Evolutionary conservation across 2,888 invertebrate genomes (phyloP).

Genomic region (Rotaria sp.): DNA sequence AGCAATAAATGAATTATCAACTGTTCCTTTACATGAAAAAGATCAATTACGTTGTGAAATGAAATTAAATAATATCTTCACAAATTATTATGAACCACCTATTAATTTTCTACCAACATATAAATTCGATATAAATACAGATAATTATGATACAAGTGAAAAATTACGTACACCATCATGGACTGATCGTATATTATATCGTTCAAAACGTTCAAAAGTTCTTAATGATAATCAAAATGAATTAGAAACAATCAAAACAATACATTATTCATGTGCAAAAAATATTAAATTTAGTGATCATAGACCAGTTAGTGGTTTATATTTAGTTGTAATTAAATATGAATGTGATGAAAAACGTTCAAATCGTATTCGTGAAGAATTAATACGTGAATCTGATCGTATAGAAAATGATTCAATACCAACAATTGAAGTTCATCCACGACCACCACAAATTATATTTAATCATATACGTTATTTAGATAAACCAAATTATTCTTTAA

Average conservation of each 20-base stretch:
- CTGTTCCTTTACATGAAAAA: slow-evolving; percentile 68
- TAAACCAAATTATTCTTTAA: neutral
- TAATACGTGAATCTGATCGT: slow-evolving; percentile 33
- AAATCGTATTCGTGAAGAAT: slow-evolving; percentile 27
- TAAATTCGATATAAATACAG: slow-evolving; percentile 89
- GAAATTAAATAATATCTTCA: slow-evolving; percentile 64
- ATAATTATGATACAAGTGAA: slow-evolving; percentile 81
- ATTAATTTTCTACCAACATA: slow-evolving; percentile 89
- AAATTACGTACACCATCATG: slow-evolving; percentile 84
- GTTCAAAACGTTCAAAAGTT: neutral
- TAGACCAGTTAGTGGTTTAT: slow-evolving; percentile 57
- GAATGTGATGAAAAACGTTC: slow-evolving; percentile 79
- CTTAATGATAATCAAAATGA: neutral
- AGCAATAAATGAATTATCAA: slow-evolving; percentile 68
- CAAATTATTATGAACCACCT: slow-evolving; percentile 79
- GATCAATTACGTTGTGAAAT: slow-evolving; percentile 72
- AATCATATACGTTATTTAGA: neutral
- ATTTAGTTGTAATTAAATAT: slow-evolving; percentile 65
- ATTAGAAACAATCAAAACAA: neutral
- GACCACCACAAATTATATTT: neutral
- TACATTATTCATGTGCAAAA: slow-evolving; percentile 24
- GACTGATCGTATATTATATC: slow-evolving; percentile 36
- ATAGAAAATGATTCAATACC: slow-evolving; percentile 37
- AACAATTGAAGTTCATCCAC: slow-evolving; percentile 9
- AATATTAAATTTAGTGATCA: slow-evolving; percentile 38